Evolutionary conservation across 2,113 vertebrate genomes (phyloP).

Genomic region (Otis tarda): DNA sequence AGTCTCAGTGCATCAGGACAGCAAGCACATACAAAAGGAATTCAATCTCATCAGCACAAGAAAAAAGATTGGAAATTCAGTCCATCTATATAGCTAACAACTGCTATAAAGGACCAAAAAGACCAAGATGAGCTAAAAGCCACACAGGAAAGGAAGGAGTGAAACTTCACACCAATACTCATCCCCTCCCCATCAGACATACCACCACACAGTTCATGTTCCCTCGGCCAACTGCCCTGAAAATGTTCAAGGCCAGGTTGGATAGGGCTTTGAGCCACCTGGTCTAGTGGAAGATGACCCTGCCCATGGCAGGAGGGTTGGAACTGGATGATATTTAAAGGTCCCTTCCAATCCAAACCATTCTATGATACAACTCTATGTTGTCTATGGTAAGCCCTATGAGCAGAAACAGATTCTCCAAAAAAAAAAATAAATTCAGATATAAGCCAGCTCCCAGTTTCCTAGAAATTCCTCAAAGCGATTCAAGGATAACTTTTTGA

Average conservation of each 20-base stretch:
- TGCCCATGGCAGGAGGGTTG: no score
- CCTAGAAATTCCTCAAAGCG: not conserved
- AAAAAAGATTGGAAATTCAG: not conserved
- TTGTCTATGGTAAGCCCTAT: not conserved
- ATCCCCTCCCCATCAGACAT: not conserved
- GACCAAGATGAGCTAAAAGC: not conserved
- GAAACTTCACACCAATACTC: not conserved
- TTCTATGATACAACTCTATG: no score
- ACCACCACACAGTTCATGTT: rapidly evolving
- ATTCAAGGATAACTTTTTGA: not conserved
- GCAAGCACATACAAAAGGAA: not conserved
- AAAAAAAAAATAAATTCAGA: not conserved
- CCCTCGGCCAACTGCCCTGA: not conserved
- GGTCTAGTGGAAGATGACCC: no score
- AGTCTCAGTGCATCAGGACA: not conserved
- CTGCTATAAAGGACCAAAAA: not conserved
- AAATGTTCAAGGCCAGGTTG: no score
- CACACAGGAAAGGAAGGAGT: not conserved
- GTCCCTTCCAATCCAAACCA: no score
- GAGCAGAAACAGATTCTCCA: not conserved
- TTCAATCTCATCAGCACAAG: not conserved
- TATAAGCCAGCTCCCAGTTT: not conserved
- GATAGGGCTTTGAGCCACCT: no score
- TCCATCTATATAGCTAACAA: not conserved
- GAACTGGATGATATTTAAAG: no score